These are phyloP conservation scores for Proteles cristata DNA, from an alignment of 2,113 vertebrate genomes.

Conservation along the genomic window DNA sequence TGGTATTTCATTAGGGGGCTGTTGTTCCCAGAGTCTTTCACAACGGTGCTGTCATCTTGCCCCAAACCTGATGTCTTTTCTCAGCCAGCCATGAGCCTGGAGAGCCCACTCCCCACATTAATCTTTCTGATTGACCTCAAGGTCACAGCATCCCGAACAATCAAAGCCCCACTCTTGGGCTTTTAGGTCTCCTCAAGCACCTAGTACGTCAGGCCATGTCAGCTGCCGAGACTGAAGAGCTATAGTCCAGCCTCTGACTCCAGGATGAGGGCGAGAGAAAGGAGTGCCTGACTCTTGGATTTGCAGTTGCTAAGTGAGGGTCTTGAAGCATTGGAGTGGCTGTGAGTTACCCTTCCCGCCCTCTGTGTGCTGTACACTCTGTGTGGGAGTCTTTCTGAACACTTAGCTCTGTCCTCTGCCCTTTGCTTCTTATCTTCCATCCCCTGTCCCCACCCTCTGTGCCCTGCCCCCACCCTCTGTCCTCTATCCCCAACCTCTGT, in stretches of 20 bases:
- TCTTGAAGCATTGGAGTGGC: not conserved
- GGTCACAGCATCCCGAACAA: not conserved
- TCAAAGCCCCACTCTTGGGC: not conserved
- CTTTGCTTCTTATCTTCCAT: too few relatives aligned
- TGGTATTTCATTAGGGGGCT: not conserved
- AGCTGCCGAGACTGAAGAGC: not conserved
- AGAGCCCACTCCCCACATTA: fast-evolving
- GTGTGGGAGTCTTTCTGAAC: not conserved
- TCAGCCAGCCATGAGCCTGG: not conserved
- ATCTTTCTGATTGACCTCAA: not conserved
- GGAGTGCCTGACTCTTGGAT: not conserved
- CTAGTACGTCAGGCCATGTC: not conserved
- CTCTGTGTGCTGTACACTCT: too few relatives aligned
- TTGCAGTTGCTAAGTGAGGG: not conserved
- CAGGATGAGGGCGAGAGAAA: not conserved
- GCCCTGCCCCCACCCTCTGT: not conserved
- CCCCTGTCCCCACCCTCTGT: not conserved
- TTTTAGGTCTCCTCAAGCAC: not conserved
- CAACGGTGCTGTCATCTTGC: not conserved
- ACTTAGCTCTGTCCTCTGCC: not conserved
- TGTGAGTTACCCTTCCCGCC: not conserved
- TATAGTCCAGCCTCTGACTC: too few relatives aligned
- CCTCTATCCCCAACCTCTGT: too few relatives aligned
- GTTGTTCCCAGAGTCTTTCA: not conserved
- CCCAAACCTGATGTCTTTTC: not conserved